phyloP scores from a whole-genome alignment of 1,140 invertebrate genomes.

The Homalodisca vitripennis region DNA sequence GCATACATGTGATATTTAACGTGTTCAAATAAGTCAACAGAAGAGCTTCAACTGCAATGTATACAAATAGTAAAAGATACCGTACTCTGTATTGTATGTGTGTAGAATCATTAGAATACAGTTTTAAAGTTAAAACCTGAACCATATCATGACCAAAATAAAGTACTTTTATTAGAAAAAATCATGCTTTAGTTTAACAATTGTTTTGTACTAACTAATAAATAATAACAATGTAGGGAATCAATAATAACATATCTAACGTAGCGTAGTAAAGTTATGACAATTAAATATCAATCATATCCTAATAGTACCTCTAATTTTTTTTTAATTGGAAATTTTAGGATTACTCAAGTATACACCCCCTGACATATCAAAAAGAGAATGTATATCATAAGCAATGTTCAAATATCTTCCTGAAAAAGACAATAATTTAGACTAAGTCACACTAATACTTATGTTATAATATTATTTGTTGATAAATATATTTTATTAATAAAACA shows the following conservation, averaged over 20 bases:
- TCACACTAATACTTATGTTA: neutral
- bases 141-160: neutral
- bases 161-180: neutral
- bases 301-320: too few species aligned
- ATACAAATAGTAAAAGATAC: too few species aligned
- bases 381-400: too few species aligned
- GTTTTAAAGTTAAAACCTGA: neutral
- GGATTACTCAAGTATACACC: too few species aligned
- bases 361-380: too few species aligned
- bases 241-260: too few species aligned
- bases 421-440: constrained; percentile 6
- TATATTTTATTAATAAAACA: too few species aligned
- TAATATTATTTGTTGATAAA: neutral
- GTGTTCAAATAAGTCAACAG: constrained; percentile 19
- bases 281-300: too few species aligned
- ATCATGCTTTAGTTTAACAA: neutral
- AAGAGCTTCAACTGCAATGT: neutral
- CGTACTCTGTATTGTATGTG: neutral
- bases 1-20: constrained; percentile 17
- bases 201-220: neutral
- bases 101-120: neutral
- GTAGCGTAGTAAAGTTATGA: too few species aligned
- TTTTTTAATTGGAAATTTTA: too few species aligned
- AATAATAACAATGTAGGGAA: too few species aligned
- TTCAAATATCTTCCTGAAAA: neutral